These are phyloP conservation scores for Salvelinus alpinus DNA, from an alignment of 2,113 vertebrate species.

Conservation along the genomic window DNA sequence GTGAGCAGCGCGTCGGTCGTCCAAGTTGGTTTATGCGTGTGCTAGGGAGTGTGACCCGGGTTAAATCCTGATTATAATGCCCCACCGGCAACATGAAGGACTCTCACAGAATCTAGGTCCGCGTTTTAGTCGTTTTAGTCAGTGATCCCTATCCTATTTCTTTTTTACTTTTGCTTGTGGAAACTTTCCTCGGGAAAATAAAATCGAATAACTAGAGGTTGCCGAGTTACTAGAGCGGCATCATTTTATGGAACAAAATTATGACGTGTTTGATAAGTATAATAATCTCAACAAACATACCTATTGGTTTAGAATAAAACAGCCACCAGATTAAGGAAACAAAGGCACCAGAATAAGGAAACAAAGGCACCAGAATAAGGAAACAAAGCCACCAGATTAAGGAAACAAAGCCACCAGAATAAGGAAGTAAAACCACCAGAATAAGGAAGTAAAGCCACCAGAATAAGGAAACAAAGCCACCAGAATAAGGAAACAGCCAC, in stretches of 20 bases:
- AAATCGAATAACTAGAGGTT: neutral
- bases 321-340: too few species aligned
- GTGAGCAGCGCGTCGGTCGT: neutral
- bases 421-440: too few species aligned
- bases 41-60: slow-evolving; percentile 6
- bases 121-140: slow-evolving; percentile 23
- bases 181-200: slow-evolving; percentile 16
- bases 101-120: slow-evolving; percentile 22
- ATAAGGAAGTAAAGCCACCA: too few species aligned
- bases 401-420: too few species aligned
- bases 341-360: neutral
- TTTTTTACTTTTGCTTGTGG: slow-evolving; percentile 2
- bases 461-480: too few species aligned
- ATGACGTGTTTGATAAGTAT: neutral
- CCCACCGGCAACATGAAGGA: slow-evolving; percentile 22
- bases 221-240: neutral
- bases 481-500: too few species aligned
- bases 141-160: slow-evolving; percentile 42
- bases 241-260: neutral
- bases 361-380: neutral
- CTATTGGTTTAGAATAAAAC: neutral
- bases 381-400: neutral
- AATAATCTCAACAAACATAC: too few species aligned
- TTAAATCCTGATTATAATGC: slow-evolving; percentile 19
- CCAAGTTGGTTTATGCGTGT: slow-evolving; percentile 23